phyloP scores from a whole-genome alignment of 2,888 invertebrate genomes.

The Bembecia ichneumoniformis region DNA sequence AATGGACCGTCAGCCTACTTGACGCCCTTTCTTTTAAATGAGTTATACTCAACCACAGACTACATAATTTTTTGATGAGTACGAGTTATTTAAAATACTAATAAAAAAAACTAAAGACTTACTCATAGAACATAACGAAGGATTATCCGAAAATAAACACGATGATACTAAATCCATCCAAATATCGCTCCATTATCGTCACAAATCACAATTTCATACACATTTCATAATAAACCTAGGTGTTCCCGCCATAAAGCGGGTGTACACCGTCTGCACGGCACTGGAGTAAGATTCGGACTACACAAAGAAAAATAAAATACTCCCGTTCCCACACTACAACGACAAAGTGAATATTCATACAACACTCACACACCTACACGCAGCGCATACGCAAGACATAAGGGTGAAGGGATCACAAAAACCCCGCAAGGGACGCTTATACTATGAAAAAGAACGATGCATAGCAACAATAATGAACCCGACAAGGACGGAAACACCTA shows the following conservation, averaged over 20 bases:
- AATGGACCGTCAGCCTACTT: no score
- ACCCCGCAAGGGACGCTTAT: conserved; percentile 42
- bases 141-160: conserved; percentile 33
- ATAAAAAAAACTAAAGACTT: conserved; percentile 19
- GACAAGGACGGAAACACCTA: conserved; percentile 49
- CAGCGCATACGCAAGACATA: conserved; percentile 38
- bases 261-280: conserved; percentile 38
- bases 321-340: conserved; percentile 24
- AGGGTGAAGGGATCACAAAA: conserved; percentile 50
- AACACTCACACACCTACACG: conserved; percentile 43
- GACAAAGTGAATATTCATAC: conserved; percentile 9
- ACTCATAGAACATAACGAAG: conserved; percentile 60
- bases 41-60: no score
- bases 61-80: no score
- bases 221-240: neutral
- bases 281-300: conserved; percentile 28
- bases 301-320: conserved; percentile 10
- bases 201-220: conserved; percentile 13
- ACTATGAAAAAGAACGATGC: conserved; percentile 32
- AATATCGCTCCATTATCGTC: conserved; percentile 38
- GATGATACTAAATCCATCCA: conserved; percentile 14
- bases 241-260: conserved; percentile 53
- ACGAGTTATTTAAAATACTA: no score
- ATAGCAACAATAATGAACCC: conserved; percentile 17
- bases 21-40: neutral